These are phyloP conservation scores for Volucella bombylans DNA, from an alignment of 2,888 invertebrate species.

Conservation along the genomic window DNA sequence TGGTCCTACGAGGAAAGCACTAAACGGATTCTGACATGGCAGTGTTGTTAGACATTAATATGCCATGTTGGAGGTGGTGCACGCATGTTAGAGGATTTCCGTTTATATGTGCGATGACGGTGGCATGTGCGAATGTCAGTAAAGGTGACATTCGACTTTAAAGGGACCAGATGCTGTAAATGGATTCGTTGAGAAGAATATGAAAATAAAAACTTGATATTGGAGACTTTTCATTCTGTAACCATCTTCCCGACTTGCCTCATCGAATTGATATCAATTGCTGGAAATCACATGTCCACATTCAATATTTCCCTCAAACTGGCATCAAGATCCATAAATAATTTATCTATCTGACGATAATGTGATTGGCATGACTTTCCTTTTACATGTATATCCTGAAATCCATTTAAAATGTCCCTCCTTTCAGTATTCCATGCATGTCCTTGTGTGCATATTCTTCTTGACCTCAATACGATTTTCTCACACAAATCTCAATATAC, in stretches of 20 bases:
- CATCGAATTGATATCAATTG: no score
- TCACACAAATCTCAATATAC: background rate
- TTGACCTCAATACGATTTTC: background rate
- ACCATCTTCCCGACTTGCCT: no score
- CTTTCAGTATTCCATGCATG: no score
- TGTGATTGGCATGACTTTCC: background rate
- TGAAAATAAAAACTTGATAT: background rate
- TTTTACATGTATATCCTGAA: background rate
- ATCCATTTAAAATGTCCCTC: no score
- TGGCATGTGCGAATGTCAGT: background rate
- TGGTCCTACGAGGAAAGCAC: background rate
- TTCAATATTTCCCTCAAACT: no score
- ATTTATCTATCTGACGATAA: background rate
- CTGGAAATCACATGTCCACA: no score
- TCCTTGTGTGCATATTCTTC: background rate
- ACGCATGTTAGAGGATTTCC: background rate
- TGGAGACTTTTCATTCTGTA: no score
- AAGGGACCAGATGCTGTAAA: no score
- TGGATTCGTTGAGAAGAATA: background rate
- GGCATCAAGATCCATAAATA: no score
- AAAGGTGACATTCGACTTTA: background rate
- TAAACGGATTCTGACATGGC: background rate
- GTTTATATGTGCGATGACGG: no score
- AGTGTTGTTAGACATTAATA: constrained; percentile 18
- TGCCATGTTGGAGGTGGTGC: background rate